Evolutionary conservation across 30 jellyfish, hydroid and myxozoan genomes (phyloP).

Genomic region (Cassiopea andromeda): DNA sequence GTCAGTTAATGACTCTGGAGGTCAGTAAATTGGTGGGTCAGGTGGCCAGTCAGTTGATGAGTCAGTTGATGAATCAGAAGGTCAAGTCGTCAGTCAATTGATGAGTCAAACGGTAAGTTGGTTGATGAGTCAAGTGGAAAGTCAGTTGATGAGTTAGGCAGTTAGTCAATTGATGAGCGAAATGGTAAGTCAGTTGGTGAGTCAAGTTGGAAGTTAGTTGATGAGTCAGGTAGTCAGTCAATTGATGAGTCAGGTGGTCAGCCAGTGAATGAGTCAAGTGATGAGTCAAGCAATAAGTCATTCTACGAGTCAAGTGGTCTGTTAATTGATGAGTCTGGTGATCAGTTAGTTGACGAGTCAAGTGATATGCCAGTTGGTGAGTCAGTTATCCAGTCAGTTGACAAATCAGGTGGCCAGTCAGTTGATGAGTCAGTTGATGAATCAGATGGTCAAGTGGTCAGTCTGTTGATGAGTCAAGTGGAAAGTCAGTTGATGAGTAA

Average conservation of each 20-base stretch:
- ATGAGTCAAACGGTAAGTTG: background rate
- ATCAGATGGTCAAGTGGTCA: background rate
- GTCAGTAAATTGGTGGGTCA: background rate
- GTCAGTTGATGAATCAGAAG: background rate
- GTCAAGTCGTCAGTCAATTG: constrained; percentile 1
- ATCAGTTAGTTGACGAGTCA: background rate
- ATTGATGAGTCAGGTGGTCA: background rate
- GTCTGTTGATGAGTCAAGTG: background rate
- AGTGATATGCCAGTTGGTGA: background rate
- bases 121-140: background rate
- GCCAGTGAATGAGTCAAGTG: background rate
- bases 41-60: background rate
- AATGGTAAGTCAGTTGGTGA: background rate
- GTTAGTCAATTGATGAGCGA: background rate
- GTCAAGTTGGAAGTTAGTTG: background rate
- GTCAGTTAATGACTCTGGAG: background rate
- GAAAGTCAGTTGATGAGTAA: background rate
- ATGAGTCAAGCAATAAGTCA: background rate
- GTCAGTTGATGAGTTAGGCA: background rate
- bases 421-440: background rate
- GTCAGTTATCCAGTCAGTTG: background rate
- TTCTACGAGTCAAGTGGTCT: background rate
- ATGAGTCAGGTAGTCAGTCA: background rate
- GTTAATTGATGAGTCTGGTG: background rate
- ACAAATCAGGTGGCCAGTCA: background rate